Evolutionary conservation across 2,888 invertebrate genomes (phyloP), one percentile per base, ranked within the genome.

Genomic region (Eupithecia inturbata): DNA sequence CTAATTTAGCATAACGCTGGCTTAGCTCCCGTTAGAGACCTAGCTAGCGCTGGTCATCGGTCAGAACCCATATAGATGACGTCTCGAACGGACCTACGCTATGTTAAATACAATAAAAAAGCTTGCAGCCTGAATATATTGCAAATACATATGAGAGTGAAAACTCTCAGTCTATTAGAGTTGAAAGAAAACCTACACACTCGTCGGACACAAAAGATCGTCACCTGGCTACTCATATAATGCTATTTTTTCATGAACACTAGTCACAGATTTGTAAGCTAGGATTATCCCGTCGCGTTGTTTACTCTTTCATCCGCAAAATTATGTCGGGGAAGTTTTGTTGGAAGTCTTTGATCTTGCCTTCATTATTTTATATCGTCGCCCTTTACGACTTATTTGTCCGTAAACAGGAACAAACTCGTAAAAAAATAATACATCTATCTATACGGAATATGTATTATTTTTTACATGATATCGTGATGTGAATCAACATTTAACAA

Each of bases 401-500:
- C 73, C 75, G 75, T 70, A 68, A 77, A 75, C 77, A 75, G 77
- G 77, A 77, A 72, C 67, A 70, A 31, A 70, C 71, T 53, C 73
- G 67, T 71, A 71, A 77, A 73, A 69, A 67, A 72, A 69, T 60
- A 72, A 63, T 72, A 49, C 62, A 69, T 74, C 66, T 66, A 36
- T 49, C 66, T 68, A 45, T 26, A 26, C 57, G 22, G 53, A 57
- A 57, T 12, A 57, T 26, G 26, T 57, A 57, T 57, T 57, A 57
- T 57, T 26, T 22, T 57, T 26, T 57, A 57, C 12, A 26, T 22
- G 57, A 28, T 66, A 66, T n/a, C 22, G 22, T 64, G 12, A 39
- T 64, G 39, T 66, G 36, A 64, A 62, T 63, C 41, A 62, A 72
- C 36, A 64, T 26, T n/a, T 14, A 57, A 57, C 57, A 57, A 57